Evolutionary conservation across 2,113 vertebrate genomes (phyloP), one percentile per base, ranked within the genome.

Genomic region (Hemichromis elongatus): DNA sequence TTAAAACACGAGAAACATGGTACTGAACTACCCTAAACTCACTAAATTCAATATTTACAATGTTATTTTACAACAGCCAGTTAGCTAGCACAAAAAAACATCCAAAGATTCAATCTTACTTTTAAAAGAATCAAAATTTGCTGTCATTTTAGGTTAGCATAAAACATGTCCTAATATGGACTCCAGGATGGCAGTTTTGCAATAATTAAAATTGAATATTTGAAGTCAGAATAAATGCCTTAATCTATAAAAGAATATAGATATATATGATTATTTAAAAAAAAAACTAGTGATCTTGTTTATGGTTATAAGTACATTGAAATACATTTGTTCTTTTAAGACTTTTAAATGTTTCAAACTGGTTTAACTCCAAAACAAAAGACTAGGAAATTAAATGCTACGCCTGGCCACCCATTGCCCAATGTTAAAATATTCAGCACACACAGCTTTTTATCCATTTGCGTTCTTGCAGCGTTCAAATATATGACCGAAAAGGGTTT

Each of bases 21-120:
- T 68, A 9, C 35, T 68, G 12, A 4, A 68, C 42, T 37, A 68
- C 37, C 35, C 42, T 68, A 68, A 68, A 68, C n/a, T 68, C 63
- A 42, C 37, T 6, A n/a, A 68, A 42, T 68, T 68, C 33, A 42
- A 42, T 42, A 42, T 42, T 12, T 24, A 24, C 37, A 68, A 1
- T n/a, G 14, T 42, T 0, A 24, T 1, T 42, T 68, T 68, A 68
- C 1, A 42, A 14, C 63, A 68, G 63, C 2, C 40, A 11, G 11
- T 42, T 42, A 42, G 40, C 40, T 1, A 42, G 63, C 63, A 35
- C 5, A 5, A 5, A 63, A 63, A 66, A 24, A 14, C 1, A 42
- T 40, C 19, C n/a, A 68, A 37, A 68, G 19, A 42, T 14, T 68
- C 33, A 19, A 10, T 1, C 37, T 68, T 68, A 42, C 35, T 42